Evolutionary conservation across 2,797 vertebrate species (phyloP).

Genomic region (Sebastes hubbsi): DNA sequence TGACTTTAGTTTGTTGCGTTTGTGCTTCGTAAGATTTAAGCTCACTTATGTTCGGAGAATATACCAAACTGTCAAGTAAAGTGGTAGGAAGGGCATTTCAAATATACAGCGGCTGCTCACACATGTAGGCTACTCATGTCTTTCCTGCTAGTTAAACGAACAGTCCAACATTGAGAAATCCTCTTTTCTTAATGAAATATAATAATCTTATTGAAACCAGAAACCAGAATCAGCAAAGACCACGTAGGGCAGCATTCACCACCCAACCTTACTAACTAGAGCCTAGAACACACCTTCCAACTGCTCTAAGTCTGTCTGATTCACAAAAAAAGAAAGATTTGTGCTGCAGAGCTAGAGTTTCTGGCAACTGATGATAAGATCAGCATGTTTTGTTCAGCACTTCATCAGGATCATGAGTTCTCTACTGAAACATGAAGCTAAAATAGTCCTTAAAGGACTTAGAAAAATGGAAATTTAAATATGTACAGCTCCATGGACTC

Average conservation of each 20-base stretch:
- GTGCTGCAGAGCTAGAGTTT: background rate
- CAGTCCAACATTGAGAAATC: background rate
- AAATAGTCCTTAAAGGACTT: background rate
- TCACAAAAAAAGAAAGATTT: background rate
- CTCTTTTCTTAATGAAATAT: background rate
- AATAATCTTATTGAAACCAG: background rate
- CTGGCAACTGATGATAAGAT: background rate
- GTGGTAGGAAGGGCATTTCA: conserved; percentile 18
- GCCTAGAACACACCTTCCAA: background rate
- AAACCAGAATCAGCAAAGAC: background rate
- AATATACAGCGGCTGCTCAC: background rate
- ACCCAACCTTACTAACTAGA: background rate
- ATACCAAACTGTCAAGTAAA: conserved; percentile 26
- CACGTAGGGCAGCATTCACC: background rate
- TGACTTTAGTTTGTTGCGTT: background rate
- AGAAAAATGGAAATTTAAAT: no score
- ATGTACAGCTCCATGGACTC: background rate
- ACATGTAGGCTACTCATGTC: background rate
- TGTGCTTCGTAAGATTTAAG: conserved; percentile 36
- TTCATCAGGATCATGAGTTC: background rate
- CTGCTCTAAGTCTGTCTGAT: background rate
- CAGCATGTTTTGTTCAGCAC: background rate
- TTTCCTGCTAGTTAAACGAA: background rate
- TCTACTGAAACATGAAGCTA: background rate
- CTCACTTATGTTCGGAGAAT: conserved; percentile 26